A percentile compares a stretch with the other conserved stretches of the same genome.
phyloP scores from a whole-genome alignment of 2,888 invertebrate species.

The Idaea straminata region DNA sequence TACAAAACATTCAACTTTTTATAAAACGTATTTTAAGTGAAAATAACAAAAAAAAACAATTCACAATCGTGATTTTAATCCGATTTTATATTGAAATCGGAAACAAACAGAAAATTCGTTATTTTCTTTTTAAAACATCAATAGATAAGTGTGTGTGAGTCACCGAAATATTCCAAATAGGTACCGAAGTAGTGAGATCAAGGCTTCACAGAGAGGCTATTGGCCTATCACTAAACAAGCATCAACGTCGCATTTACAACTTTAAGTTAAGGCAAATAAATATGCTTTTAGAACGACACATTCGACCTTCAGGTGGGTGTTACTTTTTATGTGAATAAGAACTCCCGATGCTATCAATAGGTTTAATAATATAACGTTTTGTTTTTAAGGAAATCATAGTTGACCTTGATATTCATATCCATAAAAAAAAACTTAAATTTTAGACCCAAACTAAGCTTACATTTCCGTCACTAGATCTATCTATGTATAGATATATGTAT shows the following conservation, averaged over 20 bases:
- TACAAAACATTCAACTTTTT: too few species aligned
- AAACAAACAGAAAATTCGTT: not conserved
- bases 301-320: constrained; percentile 18
- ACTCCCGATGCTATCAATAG: constrained; percentile 31
- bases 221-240: constrained; percentile 47
- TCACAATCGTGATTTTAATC: too few species aligned
- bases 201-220: constrained; percentile 53
- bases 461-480: not conserved
- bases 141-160: constrained; percentile 35
- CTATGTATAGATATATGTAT: too few species aligned
- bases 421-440: not conserved
- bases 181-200: constrained; percentile 44
- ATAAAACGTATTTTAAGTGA: too few species aligned
- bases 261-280: constrained; percentile 7
- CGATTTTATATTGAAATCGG: not conserved
- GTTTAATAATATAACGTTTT: constrained; percentile 17
- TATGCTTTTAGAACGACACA: constrained; percentile 8
- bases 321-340: constrained; percentile 41
- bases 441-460: not conserved
- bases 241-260: constrained; percentile 8
- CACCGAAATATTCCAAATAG: constrained; percentile 43
- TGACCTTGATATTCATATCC: not conserved
- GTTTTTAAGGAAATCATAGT: constrained; percentile 17
- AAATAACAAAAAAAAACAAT: too few species aligned
- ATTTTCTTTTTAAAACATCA: not conserved